Base-by-base conservation (phyloP, 1,140 invertebrate species). In the Teleopsis dalmanni region DNA sequence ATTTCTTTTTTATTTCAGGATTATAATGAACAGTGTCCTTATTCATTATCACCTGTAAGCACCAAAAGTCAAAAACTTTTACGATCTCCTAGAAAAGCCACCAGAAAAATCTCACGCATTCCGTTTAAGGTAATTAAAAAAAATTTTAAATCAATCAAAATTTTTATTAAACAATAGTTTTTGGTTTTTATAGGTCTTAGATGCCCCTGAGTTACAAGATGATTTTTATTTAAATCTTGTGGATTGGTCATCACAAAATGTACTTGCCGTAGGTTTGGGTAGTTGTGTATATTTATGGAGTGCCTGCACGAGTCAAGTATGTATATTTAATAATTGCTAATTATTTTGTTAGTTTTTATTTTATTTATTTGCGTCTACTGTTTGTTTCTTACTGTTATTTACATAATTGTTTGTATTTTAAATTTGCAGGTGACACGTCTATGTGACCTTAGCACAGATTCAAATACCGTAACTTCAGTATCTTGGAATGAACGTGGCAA, bases 211-310 rank as follows among this genome's bases (percentile, higher is more conserved):
- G 72, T 73, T 99, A 21, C 95, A 98, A 74, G 96, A 99, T 72
- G 97, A 99, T 73, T 99, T 99, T 73, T 99, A 99, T 72, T 73
- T 99, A 22, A 99, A 99, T 74, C 76, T 99, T 48, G 96, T 99
- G 6, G 97, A 99, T 73, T 99, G 97, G 97, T 98, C 95, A 2
- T 93, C 92, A 6, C 93, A 96, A 71, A 99, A 99, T 75, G 93
- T 99, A 6, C 80, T 99, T 18, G 95, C 93, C 70, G 97, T 99
- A n/a, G 97, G 96, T 0, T 74, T 99, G 1, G 95, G 94, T 9
- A 94, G 91, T 54, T 98, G 95, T 72, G 97, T 99, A 3, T 99
- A 99, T 75, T 72, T 99, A 33, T 99, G 97, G 97, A 98, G 93
- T 59, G 96, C 96, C 0, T 97, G 93, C 65, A 99, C 95, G 52